Percentiles rank a stretch among this genome's conserved stretches.
These are phyloP conservation scores for Malurus splendens DNA, from an alignment of 2,797 vertebrate genomes.

Conservation along the genomic window DNA sequence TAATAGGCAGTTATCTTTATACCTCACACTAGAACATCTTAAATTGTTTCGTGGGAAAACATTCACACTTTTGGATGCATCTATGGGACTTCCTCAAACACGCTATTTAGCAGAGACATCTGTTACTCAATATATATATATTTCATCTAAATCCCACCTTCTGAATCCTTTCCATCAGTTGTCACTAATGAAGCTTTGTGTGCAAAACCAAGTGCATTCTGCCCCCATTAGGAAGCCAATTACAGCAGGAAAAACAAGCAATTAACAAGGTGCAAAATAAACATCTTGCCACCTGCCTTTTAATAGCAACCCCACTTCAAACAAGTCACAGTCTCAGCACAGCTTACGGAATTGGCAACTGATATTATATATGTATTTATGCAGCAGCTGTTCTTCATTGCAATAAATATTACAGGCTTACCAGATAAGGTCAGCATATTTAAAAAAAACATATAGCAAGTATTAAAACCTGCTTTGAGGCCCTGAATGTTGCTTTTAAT, in stretches of 20 bases:
- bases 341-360: conserved; percentile 55
- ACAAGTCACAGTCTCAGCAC: conserved; percentile 42
- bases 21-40: not conserved
- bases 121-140: not conserved
- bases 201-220: conserved; percentile 39
- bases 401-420: conserved; percentile 62
- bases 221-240: conserved; percentile 57
- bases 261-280: conserved; percentile 69
- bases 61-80: not conserved
- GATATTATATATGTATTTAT: conserved; percentile 55
- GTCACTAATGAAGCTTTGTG: conserved; percentile 38
- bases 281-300: conserved; percentile 63
- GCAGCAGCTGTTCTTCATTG: conserved; percentile 61
- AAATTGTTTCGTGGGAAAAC: not conserved
- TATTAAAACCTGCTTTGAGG: conserved; percentile 59
- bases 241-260: conserved; percentile 59
- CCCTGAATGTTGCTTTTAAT: conserved; percentile 42
- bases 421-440: conserved; percentile 59
- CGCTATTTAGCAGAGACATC: conserved; percentile 31
- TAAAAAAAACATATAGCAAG: conserved; percentile 38
- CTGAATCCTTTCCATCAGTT: conserved; percentile 25
- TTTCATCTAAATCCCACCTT: conserved; percentile 25
- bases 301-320: conserved; percentile 47
- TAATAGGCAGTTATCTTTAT: not conserved
- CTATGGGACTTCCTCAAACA: not conserved